Percentiles rank a stretch among this genome's conserved stretches.
Evolutionary conservation across 2,113 vertebrate genomes (phyloP).

Genomic region (Xiphorhynchus elegans): DNA sequence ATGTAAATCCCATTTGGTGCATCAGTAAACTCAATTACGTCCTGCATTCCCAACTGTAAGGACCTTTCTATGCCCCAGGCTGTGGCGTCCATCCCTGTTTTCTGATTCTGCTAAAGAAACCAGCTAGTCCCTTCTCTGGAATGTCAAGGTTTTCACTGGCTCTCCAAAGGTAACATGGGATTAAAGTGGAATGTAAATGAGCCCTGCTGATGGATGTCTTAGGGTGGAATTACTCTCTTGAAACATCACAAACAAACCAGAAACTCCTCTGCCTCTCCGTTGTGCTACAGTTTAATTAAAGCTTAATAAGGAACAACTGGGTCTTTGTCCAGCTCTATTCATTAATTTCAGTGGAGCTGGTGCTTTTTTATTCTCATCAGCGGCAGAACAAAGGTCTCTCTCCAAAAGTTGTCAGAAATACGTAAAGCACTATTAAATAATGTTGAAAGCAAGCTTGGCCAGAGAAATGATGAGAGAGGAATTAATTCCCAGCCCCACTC

Average conservation of each 20-base stretch:
- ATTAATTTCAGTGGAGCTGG: neutral
- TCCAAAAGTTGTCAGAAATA: neutral
- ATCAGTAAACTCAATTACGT: neutral
- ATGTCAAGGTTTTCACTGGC: neutral
- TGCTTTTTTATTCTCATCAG: neutral
- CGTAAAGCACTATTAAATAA: neutral
- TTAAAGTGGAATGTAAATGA: neutral
- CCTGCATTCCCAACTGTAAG: neutral
- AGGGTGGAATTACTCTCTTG: neutral
- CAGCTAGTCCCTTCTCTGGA: neutral
- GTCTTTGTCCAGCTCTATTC: neutral
- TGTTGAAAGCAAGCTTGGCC: neutral
- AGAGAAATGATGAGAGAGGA: neutral
- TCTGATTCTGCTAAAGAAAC: neutral
- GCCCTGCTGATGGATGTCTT: neutral
- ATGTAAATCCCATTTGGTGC: neutral
- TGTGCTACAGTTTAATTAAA: slow-evolving; percentile 20
- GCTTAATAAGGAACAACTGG: neutral
- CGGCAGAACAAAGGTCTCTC: neutral
- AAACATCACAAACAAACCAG: slow-evolving; percentile 6
- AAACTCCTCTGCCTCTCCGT: neutral
- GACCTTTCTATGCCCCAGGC: neutral
- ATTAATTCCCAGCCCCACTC: neutral
- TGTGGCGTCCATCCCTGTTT: neutral
- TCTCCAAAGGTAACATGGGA: neutral